A percentile compares a stretch with the other conserved stretches of the same genome.
Conservation (phyloP, 2,888 invertebrate species). For the Schizaphis graminum region DNA sequence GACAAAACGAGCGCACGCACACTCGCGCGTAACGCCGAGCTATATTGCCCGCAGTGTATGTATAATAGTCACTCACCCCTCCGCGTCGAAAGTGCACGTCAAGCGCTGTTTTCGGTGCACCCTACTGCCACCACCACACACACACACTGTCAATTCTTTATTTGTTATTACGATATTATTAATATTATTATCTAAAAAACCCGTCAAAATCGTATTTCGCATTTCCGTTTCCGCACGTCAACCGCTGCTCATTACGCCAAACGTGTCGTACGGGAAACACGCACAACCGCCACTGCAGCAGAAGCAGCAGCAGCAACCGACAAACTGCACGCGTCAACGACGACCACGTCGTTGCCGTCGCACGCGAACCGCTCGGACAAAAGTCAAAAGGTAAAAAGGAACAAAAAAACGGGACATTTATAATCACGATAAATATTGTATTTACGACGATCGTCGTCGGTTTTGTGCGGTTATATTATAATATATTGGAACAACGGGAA, state of each 20-base stretch:
- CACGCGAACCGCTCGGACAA: background rate
- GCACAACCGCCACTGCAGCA: background rate
- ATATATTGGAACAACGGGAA: background rate
- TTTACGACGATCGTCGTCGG: background rate
- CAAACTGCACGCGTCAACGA: background rate
- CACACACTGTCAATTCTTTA: background rate
- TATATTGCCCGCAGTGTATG: background rate
- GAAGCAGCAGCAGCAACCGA: background rate
- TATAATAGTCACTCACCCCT: slow-evolving; percentile 17
- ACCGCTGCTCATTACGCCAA: background rate
- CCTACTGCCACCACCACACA: background rate
- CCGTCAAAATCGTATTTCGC: background rate
- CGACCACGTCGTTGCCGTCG: background rate
- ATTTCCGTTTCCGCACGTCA: background rate
- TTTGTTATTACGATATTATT: background rate
- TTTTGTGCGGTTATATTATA: background rate
- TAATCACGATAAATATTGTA: background rate
- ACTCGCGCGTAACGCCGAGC: background rate
- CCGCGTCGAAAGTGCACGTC: slow-evolving; percentile 25
- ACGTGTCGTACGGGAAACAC: background rate
- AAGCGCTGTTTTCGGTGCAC: background rate
- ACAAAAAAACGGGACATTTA: background rate
- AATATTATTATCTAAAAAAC: background rate
- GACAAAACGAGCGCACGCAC: background rate
- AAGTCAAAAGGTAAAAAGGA: slow-evolving; percentile 49